Base-by-base conservation (phyloP, 1,140 invertebrate genomes). In the Euwallacea fornicatus region DNA sequence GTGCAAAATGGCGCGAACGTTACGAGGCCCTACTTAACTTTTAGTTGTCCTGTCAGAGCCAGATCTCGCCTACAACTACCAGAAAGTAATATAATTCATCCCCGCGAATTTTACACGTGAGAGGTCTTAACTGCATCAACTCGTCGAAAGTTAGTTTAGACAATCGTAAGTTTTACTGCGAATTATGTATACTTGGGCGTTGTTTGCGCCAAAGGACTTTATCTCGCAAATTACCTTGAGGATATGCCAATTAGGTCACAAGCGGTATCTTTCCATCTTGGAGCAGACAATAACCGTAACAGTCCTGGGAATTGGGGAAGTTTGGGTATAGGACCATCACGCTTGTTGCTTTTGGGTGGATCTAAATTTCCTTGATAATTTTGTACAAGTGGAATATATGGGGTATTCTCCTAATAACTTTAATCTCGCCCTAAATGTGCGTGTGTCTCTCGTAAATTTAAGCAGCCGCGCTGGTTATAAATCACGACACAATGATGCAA, bases 81-180 rank as follows among this genome's bases (percentile, higher is more conserved):
- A 50, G 47, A 66, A 66, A 66, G 16, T 66, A 41, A 43, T 55
- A 66, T 66, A 66, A 66, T 55, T 66, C 64, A 53, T 15, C 8
- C 11, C 54, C 46, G 10, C 11, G 50, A 66, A 66, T 66, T 66
- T 66, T 66, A 66, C 64, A 55, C 64, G 64, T 55, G 64, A 66
- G 47, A 55, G 16, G 64, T 42, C 64, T 55, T 47, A 64, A 55
- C 53, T 54, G 47, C 64, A 55, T 66, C 64, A 55, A 55, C 8
- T 63, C 46, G 61, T 63, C 41, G 16, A 9, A 66, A 66, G 47
- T 66, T 66, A 53, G 64, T 66, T 66, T 66, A 55, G 64, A 66
- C 64, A 55, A 66, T 66, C 61, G 47, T 63, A 66, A 66, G 47
- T 66, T 66, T 66, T 66, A 13, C 53, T 53, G 44, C 62, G 33